Percentiles rank a stretch among this genome's conserved stretches.
Conservation (phyloP, 1,140 invertebrate genomes). For the Sarcophaga peregrina region DNA sequence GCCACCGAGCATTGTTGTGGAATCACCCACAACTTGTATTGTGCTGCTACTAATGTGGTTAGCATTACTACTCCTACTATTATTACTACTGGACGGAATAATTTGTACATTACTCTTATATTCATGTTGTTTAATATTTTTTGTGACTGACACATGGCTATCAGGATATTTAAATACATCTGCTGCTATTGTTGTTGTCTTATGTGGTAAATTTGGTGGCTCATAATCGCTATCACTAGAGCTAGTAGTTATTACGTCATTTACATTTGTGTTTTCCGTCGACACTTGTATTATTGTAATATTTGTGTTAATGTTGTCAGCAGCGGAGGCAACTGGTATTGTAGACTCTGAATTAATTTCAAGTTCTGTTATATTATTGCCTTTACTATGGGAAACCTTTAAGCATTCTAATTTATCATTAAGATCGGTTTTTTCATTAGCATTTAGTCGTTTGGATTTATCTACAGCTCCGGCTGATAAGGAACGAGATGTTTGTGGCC, state of each 20-base stretch:
- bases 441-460: slow-evolving; percentile 47
- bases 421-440: background rate
- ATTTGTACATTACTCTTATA: slow-evolving; percentile 67
- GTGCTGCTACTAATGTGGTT: slow-evolving; percentile 54
- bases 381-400: slow-evolving; percentile 2
- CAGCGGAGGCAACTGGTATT: slow-evolving; percentile 14
- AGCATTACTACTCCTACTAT: slow-evolving; percentile 19
- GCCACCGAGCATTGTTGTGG: slow-evolving; percentile 40
- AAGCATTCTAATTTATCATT: background rate
- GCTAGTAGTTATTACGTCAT: slow-evolving; percentile 46
- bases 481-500: slow-evolving; percentile 62
- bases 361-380: slow-evolving; percentile 44
- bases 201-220: slow-evolving; percentile 28
- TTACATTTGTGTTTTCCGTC: slow-evolving; percentile 47
- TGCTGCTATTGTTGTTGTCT: slow-evolving; percentile 37
- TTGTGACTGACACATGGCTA: slow-evolving; percentile 45
- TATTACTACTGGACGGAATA: slow-evolving; percentile 58
- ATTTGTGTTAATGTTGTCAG: slow-evolving; percentile 50
- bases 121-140: slow-evolving; percentile 49
- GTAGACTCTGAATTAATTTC: slow-evolving; percentile 37
- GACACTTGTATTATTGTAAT: slow-evolving; percentile 65
- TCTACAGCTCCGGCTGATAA: slow-evolving; percentile 62
- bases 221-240: slow-evolving; percentile 24
- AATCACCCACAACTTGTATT: slow-evolving; percentile 55
- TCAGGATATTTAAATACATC: slow-evolving; percentile 64